Evolutionary conservation across 1,140 invertebrate species (phyloP).

Genomic region (Ostrea denselamellosa): DNA sequence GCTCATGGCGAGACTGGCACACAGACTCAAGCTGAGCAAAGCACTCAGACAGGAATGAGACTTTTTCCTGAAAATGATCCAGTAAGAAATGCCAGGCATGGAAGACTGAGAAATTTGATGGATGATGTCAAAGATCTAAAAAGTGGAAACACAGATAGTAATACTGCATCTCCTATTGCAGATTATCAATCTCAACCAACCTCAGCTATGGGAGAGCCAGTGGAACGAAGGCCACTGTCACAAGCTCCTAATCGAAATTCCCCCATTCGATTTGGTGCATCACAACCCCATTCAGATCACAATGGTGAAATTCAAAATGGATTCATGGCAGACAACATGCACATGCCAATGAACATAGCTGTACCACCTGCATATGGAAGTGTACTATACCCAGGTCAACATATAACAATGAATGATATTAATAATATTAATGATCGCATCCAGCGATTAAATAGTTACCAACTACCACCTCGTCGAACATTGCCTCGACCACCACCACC

Average conservation of each 20-base stretch:
- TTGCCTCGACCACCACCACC: slow-evolving; percentile 52
- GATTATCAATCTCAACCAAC: slow-evolving; percentile 49
- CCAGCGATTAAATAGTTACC: slow-evolving; percentile 69
- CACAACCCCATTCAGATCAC: slow-evolving; percentile 50
- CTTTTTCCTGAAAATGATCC: slow-evolving; percentile 70
- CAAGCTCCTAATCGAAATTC: slow-evolving; percentile 59
- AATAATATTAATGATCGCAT: slow-evolving; percentile 69
- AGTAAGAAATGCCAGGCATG: slow-evolving; percentile 64
- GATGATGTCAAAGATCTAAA: slow-evolving; percentile 69
- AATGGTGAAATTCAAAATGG: slow-evolving; percentile 60
- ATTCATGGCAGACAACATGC: slow-evolving; percentile 39
- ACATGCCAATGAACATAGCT: slow-evolving; percentile 52
- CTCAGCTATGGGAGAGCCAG: slow-evolving; percentile 58
- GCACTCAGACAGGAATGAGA: slow-evolving; percentile 70
- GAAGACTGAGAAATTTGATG: slow-evolving; percentile 67
- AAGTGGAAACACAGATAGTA: slow-evolving; percentile 52
- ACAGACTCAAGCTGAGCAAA: slow-evolving; percentile 68
- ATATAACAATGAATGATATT: slow-evolving; percentile 72
- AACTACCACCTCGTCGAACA: slow-evolving; percentile 60
- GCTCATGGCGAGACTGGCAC: slow-evolving; percentile 62
- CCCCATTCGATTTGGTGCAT: slow-evolving; percentile 55
- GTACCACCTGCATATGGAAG: slow-evolving; percentile 55
- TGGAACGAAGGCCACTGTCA: slow-evolving; percentile 59
- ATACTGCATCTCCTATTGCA: slow-evolving; percentile 45
- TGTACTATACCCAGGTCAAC: slow-evolving; percentile 44